Evolutionary conservation across 2,113 vertebrate genomes (phyloP).

Genomic region (Callionymus lyra): DNA sequence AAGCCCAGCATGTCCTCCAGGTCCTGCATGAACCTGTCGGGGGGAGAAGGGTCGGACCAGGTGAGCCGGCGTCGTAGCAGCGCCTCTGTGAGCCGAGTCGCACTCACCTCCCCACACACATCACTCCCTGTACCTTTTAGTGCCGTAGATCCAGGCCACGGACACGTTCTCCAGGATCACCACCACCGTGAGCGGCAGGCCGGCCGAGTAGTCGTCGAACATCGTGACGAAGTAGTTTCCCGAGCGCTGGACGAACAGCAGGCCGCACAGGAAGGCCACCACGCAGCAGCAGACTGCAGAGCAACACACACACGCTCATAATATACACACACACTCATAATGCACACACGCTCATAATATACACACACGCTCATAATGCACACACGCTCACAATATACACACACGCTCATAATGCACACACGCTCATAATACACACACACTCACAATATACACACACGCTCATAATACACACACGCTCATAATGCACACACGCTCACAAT

Average conservation of each 20-base stretch:
- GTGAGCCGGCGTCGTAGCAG: not conserved
- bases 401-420: too few relatives aligned
- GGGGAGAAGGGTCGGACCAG: not conserved
- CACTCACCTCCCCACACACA: not conserved
- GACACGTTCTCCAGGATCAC: conserved; percentile 95
- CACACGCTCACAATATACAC: too few relatives aligned
- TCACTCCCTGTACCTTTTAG: conserved; percentile 77
- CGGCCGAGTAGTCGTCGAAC: conserved; percentile 97
- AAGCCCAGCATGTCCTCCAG: conserved; percentile 97
- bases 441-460: too few relatives aligned
- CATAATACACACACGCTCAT: too few relatives aligned
- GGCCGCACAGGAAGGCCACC: conserved; percentile 84
- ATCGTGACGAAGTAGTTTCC: conserved; percentile 98
- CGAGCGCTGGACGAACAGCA: conserved; percentile 95
- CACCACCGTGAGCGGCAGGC: conserved; percentile 88
- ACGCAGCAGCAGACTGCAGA: conserved; percentile 83
- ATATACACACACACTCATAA: too few relatives aligned
- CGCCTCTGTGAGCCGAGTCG: not conserved
- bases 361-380: too few relatives aligned
- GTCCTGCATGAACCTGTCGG: conserved; percentile 91
- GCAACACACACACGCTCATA: conserved; percentile 1
- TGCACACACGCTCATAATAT: too few relatives aligned
- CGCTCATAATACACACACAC: too few relatives aligned
- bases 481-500: too few relatives aligned
- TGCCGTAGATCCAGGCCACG: conserved; percentile 95